These are phyloP conservation scores for Stichodactyla helianthus DNA, from an alignment of 64 coral and sea anemone genomes.

Conservation along the genomic window DNA sequence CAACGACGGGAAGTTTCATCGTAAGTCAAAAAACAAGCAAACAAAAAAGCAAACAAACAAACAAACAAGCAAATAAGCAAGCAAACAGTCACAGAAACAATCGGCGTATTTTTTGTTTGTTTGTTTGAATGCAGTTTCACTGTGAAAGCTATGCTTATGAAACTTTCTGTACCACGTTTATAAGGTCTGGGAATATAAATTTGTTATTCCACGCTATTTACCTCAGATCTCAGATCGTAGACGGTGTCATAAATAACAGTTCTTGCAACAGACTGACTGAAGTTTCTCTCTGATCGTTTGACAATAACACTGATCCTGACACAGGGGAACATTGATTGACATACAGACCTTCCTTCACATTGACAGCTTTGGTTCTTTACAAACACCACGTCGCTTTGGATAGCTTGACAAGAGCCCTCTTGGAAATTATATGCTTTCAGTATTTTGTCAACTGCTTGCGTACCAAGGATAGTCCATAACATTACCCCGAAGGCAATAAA, in stretches of 20 bases:
- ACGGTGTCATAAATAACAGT: not conserved
- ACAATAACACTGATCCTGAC: not conserved
- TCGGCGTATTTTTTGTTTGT: no score
- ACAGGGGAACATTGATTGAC: not conserved
- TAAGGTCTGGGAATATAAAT: no score
- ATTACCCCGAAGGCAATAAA: not conserved
- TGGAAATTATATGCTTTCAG: not conserved
- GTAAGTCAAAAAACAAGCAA: no score
- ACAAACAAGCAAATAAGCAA: no score
- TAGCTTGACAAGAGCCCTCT: not conserved
- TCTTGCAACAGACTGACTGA: not conserved
- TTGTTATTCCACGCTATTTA: not conserved
- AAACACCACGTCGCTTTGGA: not conserved
- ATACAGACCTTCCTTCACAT: not conserved
- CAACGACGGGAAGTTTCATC: no score
- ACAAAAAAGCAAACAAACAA: no score
- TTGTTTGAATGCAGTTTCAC: no score
- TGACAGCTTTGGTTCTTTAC: not conserved
- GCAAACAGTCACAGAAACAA: no score
- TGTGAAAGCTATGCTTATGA: no score
- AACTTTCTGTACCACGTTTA: no score
- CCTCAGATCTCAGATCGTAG: not conserved
- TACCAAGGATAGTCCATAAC: not conserved
- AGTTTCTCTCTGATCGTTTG: not conserved
- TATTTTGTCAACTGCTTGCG: not conserved